Conservation (phyloP, 2,888 invertebrate genomes). For the Cancer borealis region DNA sequence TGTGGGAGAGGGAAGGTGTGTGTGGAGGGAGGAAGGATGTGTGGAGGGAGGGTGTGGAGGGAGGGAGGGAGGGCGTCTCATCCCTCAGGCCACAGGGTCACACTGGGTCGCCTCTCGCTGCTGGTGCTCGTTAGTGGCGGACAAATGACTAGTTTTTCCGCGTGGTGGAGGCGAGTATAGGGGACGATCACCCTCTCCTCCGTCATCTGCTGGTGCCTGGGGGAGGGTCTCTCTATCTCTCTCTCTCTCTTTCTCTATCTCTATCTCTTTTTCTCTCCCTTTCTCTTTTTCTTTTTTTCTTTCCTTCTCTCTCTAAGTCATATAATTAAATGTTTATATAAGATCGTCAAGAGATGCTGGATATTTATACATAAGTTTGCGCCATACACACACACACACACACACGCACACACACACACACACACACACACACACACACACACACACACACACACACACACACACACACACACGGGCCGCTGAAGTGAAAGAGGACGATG, state of each 20-base stretch:
- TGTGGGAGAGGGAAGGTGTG: neutral
- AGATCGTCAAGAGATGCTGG: too few species aligned
- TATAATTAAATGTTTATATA: too few species aligned
- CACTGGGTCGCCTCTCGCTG: neutral
- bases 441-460: neutral
- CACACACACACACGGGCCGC: neutral
- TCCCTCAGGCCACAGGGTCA: neutral
- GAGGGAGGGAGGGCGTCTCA: neutral
- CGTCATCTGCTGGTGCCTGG: conserved; percentile 18
- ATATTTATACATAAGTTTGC: too few species aligned
- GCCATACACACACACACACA: too few species aligned
- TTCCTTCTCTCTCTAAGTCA: neutral
- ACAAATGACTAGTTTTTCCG: conserved; percentile 38
- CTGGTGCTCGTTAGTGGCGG: neutral
- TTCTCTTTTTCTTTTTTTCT: neutral
- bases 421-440: neutral
- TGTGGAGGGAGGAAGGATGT: neutral
- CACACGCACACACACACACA: neutral
- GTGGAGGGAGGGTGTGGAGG: too few species aligned
- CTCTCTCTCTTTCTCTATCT: neutral
- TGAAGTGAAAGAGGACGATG: neutral
- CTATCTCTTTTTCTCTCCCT: neutral
- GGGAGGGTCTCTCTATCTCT: conserved; percentile 6
- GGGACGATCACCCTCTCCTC: neutral
- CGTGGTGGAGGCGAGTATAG: neutral